Percentiles rank a stretch among this genome's conserved stretches.
phyloP scores from a whole-genome alignment of 2,888 invertebrate species.

The Hedychridium roseum region DNA sequence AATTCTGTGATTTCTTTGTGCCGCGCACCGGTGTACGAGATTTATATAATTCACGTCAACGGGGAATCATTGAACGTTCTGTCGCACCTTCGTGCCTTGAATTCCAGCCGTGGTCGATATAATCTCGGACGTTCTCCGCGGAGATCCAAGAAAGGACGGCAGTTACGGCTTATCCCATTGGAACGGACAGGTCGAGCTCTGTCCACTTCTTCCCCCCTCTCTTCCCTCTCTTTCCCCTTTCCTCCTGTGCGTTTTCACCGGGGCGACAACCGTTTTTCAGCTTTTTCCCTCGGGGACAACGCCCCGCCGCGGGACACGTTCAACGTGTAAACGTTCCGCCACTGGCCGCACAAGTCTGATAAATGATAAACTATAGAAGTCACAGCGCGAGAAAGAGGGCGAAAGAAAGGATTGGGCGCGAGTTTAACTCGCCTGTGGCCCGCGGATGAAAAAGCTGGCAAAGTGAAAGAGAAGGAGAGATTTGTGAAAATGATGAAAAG shows the following conservation, averaged over 20 bases:
- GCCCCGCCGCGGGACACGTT: slow-evolving; percentile 12
- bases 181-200: slow-evolving; percentile 9
- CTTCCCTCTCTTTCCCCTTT: no score
- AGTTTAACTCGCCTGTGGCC: slow-evolving; percentile 8
- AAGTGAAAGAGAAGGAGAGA: slow-evolving; percentile 8
- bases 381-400: no score
- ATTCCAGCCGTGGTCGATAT: not conserved
- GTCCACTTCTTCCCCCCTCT: slow-evolving; percentile 34
- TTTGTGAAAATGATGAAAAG: slow-evolving; percentile 10
- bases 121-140: not conserved
- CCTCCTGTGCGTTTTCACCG: slow-evolving; percentile 28
- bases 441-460: slow-evolving; percentile 9
- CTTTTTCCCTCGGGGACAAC: slow-evolving; percentile 19
- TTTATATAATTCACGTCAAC: no score
- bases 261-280: slow-evolving; percentile 30
- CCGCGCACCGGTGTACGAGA: no score
- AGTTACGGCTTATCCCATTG: not conserved
- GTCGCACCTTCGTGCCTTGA: no score
- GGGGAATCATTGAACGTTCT: no score
- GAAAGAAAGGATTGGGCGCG: no score
- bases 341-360: no score
- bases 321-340: slow-evolving; percentile 28
- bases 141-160: not conserved
- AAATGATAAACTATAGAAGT: no score
- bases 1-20: no score